Evolutionary conservation across 2,797 vertebrate species (phyloP).

Genomic region (Arrhamphus sclerolepis): DNA sequence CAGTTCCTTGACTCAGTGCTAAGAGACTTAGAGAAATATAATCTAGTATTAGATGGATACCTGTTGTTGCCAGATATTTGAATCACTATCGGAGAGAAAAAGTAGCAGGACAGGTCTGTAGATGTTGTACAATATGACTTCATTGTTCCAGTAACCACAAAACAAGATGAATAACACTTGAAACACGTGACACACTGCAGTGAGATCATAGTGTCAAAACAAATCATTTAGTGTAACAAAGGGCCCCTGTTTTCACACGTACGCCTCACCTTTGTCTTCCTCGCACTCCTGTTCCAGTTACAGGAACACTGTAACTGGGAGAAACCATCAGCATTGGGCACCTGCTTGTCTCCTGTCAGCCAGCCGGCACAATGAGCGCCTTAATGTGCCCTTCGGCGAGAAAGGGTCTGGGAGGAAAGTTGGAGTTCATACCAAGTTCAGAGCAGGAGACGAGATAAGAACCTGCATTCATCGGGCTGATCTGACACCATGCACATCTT

Average conservation of each 20-base stretch:
- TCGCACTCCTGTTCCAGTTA: constrained; percentile 18
- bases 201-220: constrained; percentile 50
- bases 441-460: constrained; percentile 56
- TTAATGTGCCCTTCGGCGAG: not conserved
- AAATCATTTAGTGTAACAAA: constrained; percentile 55
- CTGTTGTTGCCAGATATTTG: not conserved
- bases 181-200: constrained; percentile 30
- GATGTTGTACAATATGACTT: constrained; percentile 36
- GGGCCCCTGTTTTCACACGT: constrained; percentile 49
- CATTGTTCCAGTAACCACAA: constrained; percentile 36
- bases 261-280: constrained; percentile 28
- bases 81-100: constrained; percentile 3
- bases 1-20: too few species aligned
- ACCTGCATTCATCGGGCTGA: constrained; percentile 49
- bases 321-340: constrained; percentile 31
- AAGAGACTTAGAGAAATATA: not conserved
- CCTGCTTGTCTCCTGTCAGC: constrained; percentile 35
- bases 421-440: constrained; percentile 62
- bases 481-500: constrained; percentile 32
- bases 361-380: constrained; percentile 43
- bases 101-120: constrained; percentile 20
- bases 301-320: constrained; percentile 35
- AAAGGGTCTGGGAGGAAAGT: constrained; percentile 3
- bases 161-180: constrained; percentile 29
- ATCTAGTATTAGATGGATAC: not conserved